Base-by-base conservation (phyloP, 2,113 vertebrate species). In the Pollachius pollachius region DNA sequence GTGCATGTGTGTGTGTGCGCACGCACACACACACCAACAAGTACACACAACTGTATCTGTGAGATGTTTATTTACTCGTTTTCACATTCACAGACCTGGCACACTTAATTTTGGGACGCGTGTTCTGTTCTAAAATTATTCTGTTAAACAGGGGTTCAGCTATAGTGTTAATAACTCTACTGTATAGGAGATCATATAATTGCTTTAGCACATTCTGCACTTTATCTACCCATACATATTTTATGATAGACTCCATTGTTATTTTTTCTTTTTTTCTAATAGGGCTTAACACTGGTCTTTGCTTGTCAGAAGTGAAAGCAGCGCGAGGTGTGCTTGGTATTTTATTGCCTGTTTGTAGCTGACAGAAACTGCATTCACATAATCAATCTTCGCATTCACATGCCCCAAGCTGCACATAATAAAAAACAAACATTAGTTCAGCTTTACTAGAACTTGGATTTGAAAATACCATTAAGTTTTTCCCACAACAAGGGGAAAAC, bases 311-410 rank as follows among this genome's bases (percentile, higher is more conserved):
- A 82, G 79, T 80, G 78, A 87, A 72, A 58, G 85, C 78, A 69
- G 84, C 75, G 88, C 75, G 78, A 86, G 88, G 84, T 89, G 82
- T 72, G 84, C 83, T 85, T 82, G 76, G 75, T 83, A 81, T 89
- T 89, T 85, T 83, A 85, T 77, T 79, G 83, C 81, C 84, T 84
- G 88, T 88, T 88, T 85, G 83, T 87, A 77, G 88, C 85, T 89
- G 89, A 89, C 88, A 87, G 79, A 88, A 90, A 81, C 72, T 0
- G 72, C 78, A 72, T 81, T 87, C 81, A 72, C 84, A 84, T 87
- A 86, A 90, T 90, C 87, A 89, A 82, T 91, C 87, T 89, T 83
- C 85, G 76, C 82, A 83, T 85, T 84, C 88, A 79, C 86, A 81
- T 81, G 83, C 81, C 88, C 60, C 63, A 75, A 91, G 88, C 83